Evolutionary conservation across 2,888 invertebrate genomes (phyloP).

Genomic region (Gisinianus flammeolus): DNA sequence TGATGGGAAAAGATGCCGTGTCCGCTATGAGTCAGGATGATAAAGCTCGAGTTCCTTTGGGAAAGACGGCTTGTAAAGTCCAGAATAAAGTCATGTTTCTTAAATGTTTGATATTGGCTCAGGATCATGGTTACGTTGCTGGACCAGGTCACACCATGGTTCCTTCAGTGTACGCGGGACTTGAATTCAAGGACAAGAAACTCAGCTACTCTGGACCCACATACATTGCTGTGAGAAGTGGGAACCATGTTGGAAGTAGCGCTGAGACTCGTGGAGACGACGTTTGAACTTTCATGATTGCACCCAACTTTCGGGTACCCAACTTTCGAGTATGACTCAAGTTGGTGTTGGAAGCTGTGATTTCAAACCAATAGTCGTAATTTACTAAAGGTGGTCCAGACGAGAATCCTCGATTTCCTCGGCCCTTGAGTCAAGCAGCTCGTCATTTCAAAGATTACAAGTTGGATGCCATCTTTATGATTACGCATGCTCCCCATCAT

Average conservation of each 20-base stretch:
- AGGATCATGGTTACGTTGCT: constrained; percentile 60
- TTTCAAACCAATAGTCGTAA: constrained; percentile 60
- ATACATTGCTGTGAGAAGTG: constrained; percentile 61
- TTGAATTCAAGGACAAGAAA: constrained; percentile 27
- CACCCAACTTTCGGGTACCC: no score
- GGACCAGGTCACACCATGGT: constrained; percentile 60
- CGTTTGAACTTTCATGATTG: no score
- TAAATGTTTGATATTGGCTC: constrained; percentile 60
- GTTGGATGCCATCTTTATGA: constrained; percentile 52
- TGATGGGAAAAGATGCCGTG: background rate
- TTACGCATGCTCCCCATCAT: constrained; percentile 57
- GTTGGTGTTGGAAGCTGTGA: constrained; percentile 39
- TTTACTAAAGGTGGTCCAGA: constrained; percentile 58
- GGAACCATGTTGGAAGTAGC: constrained; percentile 59
- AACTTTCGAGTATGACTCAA: no score
- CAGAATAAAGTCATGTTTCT: constrained; percentile 59
- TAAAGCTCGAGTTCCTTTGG: background rate
- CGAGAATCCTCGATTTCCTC: constrained; percentile 55
- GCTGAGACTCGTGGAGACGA: constrained; percentile 59
- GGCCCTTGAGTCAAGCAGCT: constrained; percentile 47
- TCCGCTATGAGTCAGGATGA: background rate
- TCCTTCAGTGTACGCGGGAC: constrained; percentile 60
- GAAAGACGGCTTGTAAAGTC: constrained; percentile 29
- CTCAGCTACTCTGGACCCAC: constrained; percentile 61
- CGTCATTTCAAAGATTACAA: constrained; percentile 50